Evolutionary conservation across 2,113 vertebrate species (phyloP), one percentile per base, ranked within the genome.

Genomic region (Speoplatyrhinus poulsoni): DNA sequence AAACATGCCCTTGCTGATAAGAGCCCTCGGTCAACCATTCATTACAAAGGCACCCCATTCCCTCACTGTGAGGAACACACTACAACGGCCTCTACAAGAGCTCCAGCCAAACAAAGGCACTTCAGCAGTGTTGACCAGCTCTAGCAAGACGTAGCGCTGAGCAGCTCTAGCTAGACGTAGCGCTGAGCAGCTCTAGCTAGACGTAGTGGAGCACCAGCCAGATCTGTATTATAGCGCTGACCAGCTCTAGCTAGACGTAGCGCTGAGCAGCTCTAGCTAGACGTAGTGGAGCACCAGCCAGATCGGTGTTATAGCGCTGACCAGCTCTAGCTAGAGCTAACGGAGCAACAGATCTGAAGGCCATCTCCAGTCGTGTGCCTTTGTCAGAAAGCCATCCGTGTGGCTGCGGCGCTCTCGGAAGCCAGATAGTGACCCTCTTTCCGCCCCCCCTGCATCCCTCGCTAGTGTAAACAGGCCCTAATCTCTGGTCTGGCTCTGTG

Each of bases 1-100:
- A 83, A 87, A 84, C 26, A 26, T 84, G 82, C 70, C 82, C 87
- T 87, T 80, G 83, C 84, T 88, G 86, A 91, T 88, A 89, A 88
- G 73, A 81, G 59, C 72, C 60, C 79, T 82, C 84, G 71, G 65
- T 53, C 4, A 66, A 72, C 88, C 77, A 87, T 89, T 84, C 72
- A 85, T 87, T 50, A 78, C 68, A 60, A 67, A 59, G 69, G 63
- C 79, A 69, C 66, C 72, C 26, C 26, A 26, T 26, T 26, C 26
- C 26, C 82, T 62, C 36, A 41, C 75, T 79, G 48, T 17, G 3
- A 58, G 73, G 2, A 7, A 16, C 53, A n/a, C 53, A 9, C 53
- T 55, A 15, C 17, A 15, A 6, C n/a, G 12, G 15, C 17, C 53
- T 12, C 53, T 55, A 17, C 10, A 54, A n/a, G 26, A 26, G 26